Conservation (phyloP, 2,797 vertebrate genomes). For the Megaceryle alcyon region DNA sequence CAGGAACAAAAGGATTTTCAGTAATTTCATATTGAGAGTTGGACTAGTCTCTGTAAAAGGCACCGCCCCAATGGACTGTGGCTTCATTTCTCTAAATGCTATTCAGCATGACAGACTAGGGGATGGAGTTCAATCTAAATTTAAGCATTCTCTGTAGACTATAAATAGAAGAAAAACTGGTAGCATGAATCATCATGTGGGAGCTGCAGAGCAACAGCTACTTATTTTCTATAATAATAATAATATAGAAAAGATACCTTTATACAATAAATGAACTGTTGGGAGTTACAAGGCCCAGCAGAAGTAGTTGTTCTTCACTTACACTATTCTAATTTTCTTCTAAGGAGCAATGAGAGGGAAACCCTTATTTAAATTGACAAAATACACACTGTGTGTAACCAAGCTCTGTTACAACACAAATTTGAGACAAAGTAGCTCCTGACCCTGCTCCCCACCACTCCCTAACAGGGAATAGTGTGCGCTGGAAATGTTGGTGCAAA, state of each 20-base stretch:
- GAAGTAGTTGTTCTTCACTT: neutral
- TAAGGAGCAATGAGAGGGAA: constrained; percentile 30
- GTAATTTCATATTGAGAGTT: neutral
- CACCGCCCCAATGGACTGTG: constrained; percentile 20
- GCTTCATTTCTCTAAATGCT: constrained; percentile 25
- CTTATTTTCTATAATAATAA: neutral
- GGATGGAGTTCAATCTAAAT: constrained; percentile 63
- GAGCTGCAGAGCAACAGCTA: constrained; percentile 59
- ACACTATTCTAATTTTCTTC: constrained; percentile 16
- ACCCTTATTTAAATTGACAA: neutral
- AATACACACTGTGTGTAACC: neutral
- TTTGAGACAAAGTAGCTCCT: neutral
- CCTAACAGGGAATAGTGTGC: rapidly evolving
- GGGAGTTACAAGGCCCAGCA: neutral
- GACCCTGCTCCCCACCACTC: neutral
- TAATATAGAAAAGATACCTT: constrained; percentile 47
- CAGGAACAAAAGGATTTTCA: neutral
- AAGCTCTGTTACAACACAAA: neutral
- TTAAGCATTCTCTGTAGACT: constrained; percentile 54
- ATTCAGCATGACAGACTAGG: constrained; percentile 26
- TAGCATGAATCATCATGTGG: constrained; percentile 68
- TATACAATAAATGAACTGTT: constrained; percentile 41
- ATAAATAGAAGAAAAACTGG: constrained; percentile 66
- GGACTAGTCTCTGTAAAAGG: neutral
- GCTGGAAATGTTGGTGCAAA: neutral